These are phyloP conservation scores for Odontomachus brunneus DNA, from an alignment of 1,140 invertebrate species.

Conservation along the genomic window DNA sequence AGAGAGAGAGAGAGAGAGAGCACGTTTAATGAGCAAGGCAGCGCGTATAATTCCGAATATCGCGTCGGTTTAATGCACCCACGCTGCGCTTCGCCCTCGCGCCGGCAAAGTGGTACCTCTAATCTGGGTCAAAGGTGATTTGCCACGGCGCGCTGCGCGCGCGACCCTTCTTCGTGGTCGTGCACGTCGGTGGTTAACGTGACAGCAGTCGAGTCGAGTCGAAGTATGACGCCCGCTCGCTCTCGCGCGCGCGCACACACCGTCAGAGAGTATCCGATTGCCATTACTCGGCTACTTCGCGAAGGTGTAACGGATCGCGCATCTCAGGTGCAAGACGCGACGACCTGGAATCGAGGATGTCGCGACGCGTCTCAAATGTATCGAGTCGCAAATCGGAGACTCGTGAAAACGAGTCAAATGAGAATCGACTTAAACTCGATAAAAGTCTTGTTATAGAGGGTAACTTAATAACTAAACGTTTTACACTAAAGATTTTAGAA, in stretches of 20 bases:
- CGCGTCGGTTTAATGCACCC: constrained; percentile 27
- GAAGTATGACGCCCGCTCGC: background rate
- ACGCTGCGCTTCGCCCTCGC: background rate
- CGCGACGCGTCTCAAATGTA: constrained; percentile 10
- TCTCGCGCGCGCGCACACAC: background rate
- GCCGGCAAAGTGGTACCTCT: constrained; percentile 42
- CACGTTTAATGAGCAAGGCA: background rate
- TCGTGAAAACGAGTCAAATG: background rate
- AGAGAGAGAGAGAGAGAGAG: no score
- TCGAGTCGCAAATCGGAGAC: constrained; percentile 28
- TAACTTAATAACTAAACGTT: no score
- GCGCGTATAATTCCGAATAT: constrained; percentile 60
- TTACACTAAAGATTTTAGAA: no score
- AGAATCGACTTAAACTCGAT: background rate
- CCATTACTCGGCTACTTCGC: constrained; percentile 37
- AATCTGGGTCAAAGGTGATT: constrained; percentile 66
- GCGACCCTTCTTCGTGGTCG: constrained; percentile 29
- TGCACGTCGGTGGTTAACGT: background rate
- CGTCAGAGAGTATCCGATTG: constrained; percentile 48
- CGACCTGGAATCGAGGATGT: constrained; percentile 28
- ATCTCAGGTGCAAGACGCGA: constrained; percentile 41
- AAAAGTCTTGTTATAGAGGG: background rate
- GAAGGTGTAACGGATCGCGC: constrained; percentile 40
- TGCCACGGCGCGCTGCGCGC: constrained; percentile 27
- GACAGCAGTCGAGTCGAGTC: background rate